These are phyloP conservation scores for Eurois occulta DNA, from an alignment of 2,888 invertebrate species.

Conservation along the genomic window DNA sequence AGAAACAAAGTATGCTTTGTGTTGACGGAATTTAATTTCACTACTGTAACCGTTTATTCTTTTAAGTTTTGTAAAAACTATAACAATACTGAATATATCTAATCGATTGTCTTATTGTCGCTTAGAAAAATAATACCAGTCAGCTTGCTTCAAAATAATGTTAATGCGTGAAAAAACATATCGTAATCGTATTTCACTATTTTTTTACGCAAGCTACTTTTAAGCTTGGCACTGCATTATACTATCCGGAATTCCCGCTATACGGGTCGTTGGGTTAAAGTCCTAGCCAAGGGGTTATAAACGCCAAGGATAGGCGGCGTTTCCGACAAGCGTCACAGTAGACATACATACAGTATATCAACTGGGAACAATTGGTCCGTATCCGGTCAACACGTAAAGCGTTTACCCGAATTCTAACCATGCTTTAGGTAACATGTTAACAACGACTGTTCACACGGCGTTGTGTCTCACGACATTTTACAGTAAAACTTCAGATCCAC, in stretches of 20 bases:
- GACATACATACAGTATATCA: neutral
- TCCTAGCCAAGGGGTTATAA: conserved; percentile 21
- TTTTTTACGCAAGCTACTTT: neutral
- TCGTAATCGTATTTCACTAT: neutral
- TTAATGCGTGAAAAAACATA: neutral
- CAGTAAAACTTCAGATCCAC: neutral
- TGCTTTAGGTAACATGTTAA: neutral
- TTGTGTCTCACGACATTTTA: neutral
- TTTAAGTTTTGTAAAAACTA: neutral
- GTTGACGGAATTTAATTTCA: neutral
- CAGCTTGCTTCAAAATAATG: neutral
- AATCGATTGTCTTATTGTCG: neutral
- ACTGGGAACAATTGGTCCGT: neutral
- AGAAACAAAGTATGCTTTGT: neutral
- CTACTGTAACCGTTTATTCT: neutral
- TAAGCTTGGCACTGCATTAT: conserved; percentile 11
- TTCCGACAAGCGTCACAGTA: conserved; percentile 52
- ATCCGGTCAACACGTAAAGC: neutral
- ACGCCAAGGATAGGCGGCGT: conserved; percentile 17
- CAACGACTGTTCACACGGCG: neutral
- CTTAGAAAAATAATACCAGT: neutral
- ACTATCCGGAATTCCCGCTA: neutral
- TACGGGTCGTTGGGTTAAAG: conserved; percentile 31
- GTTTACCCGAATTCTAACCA: neutral
- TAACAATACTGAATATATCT: neutral